phyloP scores from a whole-genome alignment of 1,140 invertebrate genomes.

The Ericerus pela region DNA sequence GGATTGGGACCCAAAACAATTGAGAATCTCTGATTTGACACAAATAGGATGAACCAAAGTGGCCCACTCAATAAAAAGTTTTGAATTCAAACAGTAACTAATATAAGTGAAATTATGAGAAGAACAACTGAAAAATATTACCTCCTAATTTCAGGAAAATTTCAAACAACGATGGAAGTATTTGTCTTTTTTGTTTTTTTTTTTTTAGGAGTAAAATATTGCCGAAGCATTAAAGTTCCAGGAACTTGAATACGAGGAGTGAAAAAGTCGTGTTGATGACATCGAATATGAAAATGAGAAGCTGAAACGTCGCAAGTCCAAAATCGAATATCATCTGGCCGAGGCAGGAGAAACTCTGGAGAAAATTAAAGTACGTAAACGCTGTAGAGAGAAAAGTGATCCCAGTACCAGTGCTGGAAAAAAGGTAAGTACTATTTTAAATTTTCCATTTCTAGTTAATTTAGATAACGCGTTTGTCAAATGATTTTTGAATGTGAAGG shows the following conservation, averaged over 20 bases:
- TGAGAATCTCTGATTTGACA: too few species aligned
- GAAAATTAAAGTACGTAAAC: conserved; percentile 70
- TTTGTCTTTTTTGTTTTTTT: too few species aligned
- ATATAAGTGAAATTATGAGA: too few species aligned
- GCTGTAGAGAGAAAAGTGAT: conserved; percentile 39
- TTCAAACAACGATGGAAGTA: too few species aligned
- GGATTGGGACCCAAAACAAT: too few species aligned
- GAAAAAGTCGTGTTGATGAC: conserved; percentile 91
- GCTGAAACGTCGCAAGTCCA: conserved; percentile 72
- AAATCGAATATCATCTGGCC: conserved; percentile 72
- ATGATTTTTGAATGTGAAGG: too few species aligned
- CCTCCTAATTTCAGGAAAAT: too few species aligned
- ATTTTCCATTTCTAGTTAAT: background rate
- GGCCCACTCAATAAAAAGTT: too few species aligned
- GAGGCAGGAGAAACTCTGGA: conserved; percentile 54
- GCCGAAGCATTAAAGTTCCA: conserved; percentile 79
- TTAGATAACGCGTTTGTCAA: background rate
- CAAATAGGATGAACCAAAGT: too few species aligned
- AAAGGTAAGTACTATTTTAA: background rate
- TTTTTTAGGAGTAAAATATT: conserved; percentile 57
- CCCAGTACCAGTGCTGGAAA: background rate
- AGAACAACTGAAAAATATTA: too few species aligned
- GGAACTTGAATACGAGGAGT: conserved; percentile 84
- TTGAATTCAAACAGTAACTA: too few species aligned
- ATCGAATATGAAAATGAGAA: conserved; percentile 86